These are phyloP conservation scores for Notodonta dromedarius DNA, from an alignment of 2,888 invertebrate species.

Conservation along the genomic window DNA sequence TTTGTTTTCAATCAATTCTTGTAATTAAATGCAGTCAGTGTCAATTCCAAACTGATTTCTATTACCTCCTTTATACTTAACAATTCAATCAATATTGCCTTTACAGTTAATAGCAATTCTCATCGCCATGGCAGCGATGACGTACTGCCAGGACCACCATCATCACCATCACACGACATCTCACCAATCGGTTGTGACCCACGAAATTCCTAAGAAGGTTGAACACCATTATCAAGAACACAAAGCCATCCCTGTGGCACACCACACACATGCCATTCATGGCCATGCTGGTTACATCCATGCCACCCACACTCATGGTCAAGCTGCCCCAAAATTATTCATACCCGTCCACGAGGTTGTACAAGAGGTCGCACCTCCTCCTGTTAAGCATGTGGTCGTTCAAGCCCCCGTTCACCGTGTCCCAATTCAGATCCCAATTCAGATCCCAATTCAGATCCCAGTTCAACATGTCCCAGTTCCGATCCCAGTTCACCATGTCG, in stretches of 20 bases:
- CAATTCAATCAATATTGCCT: neutral
- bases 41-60: no score
- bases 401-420: conserved; percentile 20
- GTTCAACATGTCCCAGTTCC: conserved; percentile 16
- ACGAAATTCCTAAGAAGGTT: conserved; percentile 51
- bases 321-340: conserved; percentile 38
- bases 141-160: conserved; percentile 51
- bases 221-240: conserved; percentile 26
- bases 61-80: no score
- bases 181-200: conserved; percentile 51
- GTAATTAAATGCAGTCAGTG: no score
- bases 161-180: conserved; percentile 41
- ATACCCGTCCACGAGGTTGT: conserved; percentile 40
- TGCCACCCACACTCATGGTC: conserved; percentile 12
- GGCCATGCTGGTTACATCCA: conserved; percentile 34
- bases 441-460: neutral
- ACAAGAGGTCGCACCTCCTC: conserved; percentile 35
- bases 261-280: conserved; percentile 23
- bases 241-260: conserved; percentile 11
- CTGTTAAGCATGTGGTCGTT: conserved; percentile 36
- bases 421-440: conserved; percentile 5
- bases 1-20: no score
- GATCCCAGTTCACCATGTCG: neutral
- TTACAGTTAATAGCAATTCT: conserved; percentile 45
- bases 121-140: conserved; percentile 39